Evolutionary conservation across 2,888 invertebrate species (phyloP).

Genomic region (Melanostoma scalare): DNA sequence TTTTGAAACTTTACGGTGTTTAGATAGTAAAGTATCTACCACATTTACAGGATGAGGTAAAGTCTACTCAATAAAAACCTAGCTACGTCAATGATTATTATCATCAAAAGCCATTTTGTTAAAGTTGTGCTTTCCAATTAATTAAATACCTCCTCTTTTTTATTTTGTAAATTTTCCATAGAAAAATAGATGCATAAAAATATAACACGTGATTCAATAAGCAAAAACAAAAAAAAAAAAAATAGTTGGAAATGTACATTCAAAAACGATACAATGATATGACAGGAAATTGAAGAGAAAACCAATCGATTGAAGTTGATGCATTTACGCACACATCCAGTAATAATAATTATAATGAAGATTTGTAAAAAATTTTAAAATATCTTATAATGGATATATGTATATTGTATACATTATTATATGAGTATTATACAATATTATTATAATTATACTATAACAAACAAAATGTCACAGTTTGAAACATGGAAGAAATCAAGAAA

Average conservation of each 20-base stretch:
- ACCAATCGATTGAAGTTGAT: conserved; percentile 65
- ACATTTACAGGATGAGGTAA: no score
- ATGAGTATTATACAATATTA: conserved; percentile 73
- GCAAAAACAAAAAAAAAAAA: conserved; percentile 13
- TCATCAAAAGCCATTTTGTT: no score
- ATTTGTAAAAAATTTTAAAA: conserved; percentile 74
- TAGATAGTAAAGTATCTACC: no score
- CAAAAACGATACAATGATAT: neutral
- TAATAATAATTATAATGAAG: conserved; percentile 55
- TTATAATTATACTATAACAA: conserved; percentile 74
- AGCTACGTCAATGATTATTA: no score
- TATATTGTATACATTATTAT: conserved; percentile 76
- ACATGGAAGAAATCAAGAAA: conserved; percentile 63
- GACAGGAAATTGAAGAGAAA: conserved; percentile 14
- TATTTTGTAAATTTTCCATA: no score
- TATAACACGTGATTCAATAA: neutral
- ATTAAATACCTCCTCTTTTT: no score
- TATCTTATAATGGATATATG: conserved; percentile 76
- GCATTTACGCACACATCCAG: conserved; percentile 68
- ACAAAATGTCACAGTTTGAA: conserved; percentile 72
- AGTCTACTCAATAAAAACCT: no score
- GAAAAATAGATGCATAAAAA: no score
- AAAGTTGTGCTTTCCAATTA: no score
- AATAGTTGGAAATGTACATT: neutral
- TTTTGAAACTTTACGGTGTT: no score